Base-by-base conservation (phyloP, 2,797 vertebrate genomes). In the Acanthiza pusilla region DNA sequence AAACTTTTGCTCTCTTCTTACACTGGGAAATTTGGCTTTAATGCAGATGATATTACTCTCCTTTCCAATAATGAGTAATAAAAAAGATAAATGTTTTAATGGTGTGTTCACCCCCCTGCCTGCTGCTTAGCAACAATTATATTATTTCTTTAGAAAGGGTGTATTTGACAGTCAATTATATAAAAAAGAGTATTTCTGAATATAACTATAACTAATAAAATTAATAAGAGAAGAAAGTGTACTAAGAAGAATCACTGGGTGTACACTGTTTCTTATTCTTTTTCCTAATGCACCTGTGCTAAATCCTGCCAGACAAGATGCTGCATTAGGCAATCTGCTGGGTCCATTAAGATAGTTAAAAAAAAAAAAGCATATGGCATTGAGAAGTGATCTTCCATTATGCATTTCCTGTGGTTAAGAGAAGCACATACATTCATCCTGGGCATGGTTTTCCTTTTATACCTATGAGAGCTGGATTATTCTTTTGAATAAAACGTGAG, bases 61-160 rank as follows among this genome's bases (percentile, higher is more conserved):
- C 12, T 83, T 93, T 85, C 30, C 21, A 50, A 27, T 25, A 42
- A 54, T 13, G 8, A 60, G 7, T n/a, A 32, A 78, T 29, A 50
- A 13, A 45, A 71, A 95, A 54, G 3, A 66, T 9, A 70, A 40
- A 27, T 30, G 7, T 43, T 87, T 76, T 66, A 30, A 65, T 11
- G 21, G 3, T 11, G 3, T 2, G 20, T 43, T 23, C 2, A 7
- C 8, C 2, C 6, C 4, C 2, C 4, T 2, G 3, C 4, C 5
- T 0, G 0, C 10, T 43, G 1, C 23, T 25, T 29, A n/a, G 29
- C 29, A 73, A 66, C 4, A 84, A 11, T 12, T 29, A 32, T 4
- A n/a, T 30, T 14, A 42, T 62, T 79, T 79, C 14, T 78, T 79
- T 73, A 62, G 30, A 58, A 81, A 75, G 5, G 4, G 16, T 48